phyloP scores from a whole-genome alignment of 2,113 vertebrate species.

The Tylochromis polylepis region DNA sequence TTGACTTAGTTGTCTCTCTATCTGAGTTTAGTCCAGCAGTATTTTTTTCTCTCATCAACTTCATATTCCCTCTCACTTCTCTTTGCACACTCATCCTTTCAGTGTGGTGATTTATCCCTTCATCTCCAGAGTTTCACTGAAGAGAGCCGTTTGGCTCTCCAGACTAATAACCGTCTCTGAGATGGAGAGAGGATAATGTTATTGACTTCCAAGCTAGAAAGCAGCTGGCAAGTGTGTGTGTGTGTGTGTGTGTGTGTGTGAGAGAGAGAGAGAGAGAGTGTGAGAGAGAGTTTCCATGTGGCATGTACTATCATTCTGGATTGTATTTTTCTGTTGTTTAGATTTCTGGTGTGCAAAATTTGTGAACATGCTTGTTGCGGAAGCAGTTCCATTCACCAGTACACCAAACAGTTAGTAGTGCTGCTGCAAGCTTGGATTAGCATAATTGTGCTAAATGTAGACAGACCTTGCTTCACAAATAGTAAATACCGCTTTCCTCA shows the following conservation, averaged over 20 bases:
- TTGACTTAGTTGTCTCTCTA: background rate
- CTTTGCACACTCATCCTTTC: conserved; percentile 9
- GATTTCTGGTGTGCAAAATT: background rate
- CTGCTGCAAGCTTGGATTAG: conserved; percentile 12
- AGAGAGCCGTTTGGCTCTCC: conserved; percentile 46
- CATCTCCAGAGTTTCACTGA: conserved; percentile 63
- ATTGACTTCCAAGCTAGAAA: conserved; percentile 51
- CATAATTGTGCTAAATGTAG: conserved; percentile 7
- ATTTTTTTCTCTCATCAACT: background rate
- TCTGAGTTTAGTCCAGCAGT: background rate
- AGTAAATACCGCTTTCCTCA: conserved; percentile 23
- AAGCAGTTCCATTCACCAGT: background rate
- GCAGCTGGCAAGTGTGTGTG: background rate
- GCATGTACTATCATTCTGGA: background rate
- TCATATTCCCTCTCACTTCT: background rate
- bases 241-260: background rate
- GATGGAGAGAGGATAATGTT: conserved; percentile 57
- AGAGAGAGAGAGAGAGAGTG: background rate
- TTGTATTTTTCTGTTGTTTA: background rate
- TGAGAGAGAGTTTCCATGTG: background rate
- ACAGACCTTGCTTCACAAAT: conserved; percentile 8
- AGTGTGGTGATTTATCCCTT: conserved; percentile 55
- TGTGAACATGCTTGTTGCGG: background rate
- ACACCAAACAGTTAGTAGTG: background rate
- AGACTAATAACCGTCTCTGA: conserved; percentile 54